A percentile compares a stretch with the other conserved stretches of the same genome.
These are phyloP conservation scores for Chiloscyllium plagiosum DNA, from an alignment of 2,113 vertebrate genomes.

Conservation along the genomic window DNA sequence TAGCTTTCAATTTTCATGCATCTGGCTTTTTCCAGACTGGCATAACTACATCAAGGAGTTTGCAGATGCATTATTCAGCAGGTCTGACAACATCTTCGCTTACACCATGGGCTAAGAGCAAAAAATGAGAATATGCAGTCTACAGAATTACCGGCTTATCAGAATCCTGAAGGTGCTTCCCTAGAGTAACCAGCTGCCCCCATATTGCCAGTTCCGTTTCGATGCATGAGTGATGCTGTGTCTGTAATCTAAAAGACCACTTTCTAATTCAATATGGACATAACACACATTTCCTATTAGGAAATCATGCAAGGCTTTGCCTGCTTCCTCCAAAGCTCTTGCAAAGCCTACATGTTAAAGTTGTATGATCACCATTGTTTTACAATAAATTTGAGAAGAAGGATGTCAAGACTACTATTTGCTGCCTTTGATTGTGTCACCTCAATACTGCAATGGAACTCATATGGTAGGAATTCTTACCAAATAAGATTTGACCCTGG, in stretches of 20 bases:
- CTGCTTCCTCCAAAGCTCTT: background rate
- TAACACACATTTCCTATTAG: background rate
- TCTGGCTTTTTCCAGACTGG: background rate
- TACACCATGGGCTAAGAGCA: conserved; percentile 3
- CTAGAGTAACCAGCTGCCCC: background rate
- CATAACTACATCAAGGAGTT: background rate
- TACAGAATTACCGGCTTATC: background rate
- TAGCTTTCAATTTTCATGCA: background rate
- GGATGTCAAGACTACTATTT: background rate
- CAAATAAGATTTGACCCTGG: too few species aligned
- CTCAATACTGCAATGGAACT: background rate
- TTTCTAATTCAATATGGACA: background rate
- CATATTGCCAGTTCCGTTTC: background rate
- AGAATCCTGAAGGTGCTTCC: background rate
- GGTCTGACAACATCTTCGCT: background rate
- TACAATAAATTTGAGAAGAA: background rate
- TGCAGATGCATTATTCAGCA: conserved; percentile 13
- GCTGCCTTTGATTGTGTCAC: too few species aligned
- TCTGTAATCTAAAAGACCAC: background rate
- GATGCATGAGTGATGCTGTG: background rate
- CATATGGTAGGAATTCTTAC: background rate
- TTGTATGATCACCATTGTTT: background rate
- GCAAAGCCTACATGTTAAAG: background rate
- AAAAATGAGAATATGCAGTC: background rate
- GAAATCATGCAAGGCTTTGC: background rate